Percentiles rank a stretch among this genome's conserved stretches.
phyloP scores from a whole-genome alignment of 2,888 invertebrate genomes.

The Epirrhoe tristata region DNA sequence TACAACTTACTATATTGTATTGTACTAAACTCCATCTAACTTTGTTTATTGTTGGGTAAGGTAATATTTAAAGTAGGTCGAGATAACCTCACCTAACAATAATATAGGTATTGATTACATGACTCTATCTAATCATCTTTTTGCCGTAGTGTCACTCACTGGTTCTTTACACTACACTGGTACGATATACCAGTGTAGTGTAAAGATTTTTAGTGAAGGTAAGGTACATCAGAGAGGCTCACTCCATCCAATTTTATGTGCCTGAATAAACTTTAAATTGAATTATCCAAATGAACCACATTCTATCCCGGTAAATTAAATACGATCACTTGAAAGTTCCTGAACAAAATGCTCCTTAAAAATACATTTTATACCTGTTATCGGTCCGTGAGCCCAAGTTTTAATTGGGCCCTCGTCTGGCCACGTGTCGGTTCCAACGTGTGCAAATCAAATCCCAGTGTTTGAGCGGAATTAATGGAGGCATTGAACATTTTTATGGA shows the following conservation, averaged over 20 bases:
- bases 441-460: slow-evolving; percentile 44
- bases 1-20: too few relatives aligned
- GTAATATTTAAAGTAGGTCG: too few relatives aligned
- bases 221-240: not conserved
- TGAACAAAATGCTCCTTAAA: slow-evolving; percentile 15
- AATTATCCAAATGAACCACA: not conserved
- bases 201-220: not conserved
- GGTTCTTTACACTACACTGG: too few relatives aligned
- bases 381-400: slow-evolving; percentile 44
- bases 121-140: too few relatives aligned
- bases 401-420: slow-evolving; percentile 42
- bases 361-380: slow-evolving; percentile 32
- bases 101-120: too few relatives aligned
- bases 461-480: slow-evolving; percentile 51
- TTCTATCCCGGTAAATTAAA: not conserved
- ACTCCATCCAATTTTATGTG: too few relatives aligned
- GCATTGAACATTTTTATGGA: slow-evolving; percentile 12
- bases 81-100: too few relatives aligned
- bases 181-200: too few relatives aligned
- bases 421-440: slow-evolving; percentile 27
- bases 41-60: too few relatives aligned
- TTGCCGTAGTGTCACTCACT: too few relatives aligned
- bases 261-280: not conserved
- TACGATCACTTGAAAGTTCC: not conserved
- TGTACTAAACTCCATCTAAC: too few relatives aligned